A percentile compares a stretch with the other conserved stretches of the same genome.
Evolutionary conservation across 2,113 vertebrate genomes (phyloP).

Genomic region (Girardinichthys multiradiatus): DNA sequence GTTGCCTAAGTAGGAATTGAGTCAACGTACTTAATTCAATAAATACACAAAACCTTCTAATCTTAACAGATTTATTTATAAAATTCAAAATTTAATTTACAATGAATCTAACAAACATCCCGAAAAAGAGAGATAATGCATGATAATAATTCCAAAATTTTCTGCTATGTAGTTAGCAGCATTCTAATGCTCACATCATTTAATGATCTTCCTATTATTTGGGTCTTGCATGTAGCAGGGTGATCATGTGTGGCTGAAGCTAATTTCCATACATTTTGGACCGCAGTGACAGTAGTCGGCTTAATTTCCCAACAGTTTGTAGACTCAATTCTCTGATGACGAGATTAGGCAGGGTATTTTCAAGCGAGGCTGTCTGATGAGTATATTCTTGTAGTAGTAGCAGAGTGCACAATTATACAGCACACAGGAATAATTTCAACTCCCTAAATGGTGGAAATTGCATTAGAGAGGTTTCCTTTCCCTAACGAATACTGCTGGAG

Average conservation of each 20-base stretch:
- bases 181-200: too few relatives aligned
- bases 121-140: not conserved
- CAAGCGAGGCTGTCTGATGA: constrained; percentile 31
- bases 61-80: too few relatives aligned
- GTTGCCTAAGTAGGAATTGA: too few relatives aligned
- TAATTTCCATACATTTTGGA: constrained; percentile 28
- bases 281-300: constrained; percentile 19
- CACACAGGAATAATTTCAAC: constrained; percentile 22
- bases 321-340: constrained; percentile 20
- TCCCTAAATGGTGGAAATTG: constrained; percentile 26
- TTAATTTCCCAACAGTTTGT: constrained; percentile 40
- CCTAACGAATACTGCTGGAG: not conserved
- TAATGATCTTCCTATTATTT: constrained; percentile 6
- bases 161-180: too few relatives aligned
- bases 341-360: constrained; percentile 43
- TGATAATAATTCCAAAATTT: too few relatives aligned
- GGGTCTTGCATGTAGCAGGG: not conserved
- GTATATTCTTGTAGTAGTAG: constrained; percentile 2
- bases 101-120: not conserved
- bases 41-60: too few relatives aligned
- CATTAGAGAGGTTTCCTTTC: constrained; percentile 11
- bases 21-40: too few relatives aligned
- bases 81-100: too few relatives aligned
- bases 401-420: constrained; percentile 23
- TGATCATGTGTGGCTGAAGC: not conserved